These are phyloP conservation scores for Stylophora pistillata DNA, from an alignment of 64 coral and sea anemone genomes.

Conservation along the genomic window DNA sequence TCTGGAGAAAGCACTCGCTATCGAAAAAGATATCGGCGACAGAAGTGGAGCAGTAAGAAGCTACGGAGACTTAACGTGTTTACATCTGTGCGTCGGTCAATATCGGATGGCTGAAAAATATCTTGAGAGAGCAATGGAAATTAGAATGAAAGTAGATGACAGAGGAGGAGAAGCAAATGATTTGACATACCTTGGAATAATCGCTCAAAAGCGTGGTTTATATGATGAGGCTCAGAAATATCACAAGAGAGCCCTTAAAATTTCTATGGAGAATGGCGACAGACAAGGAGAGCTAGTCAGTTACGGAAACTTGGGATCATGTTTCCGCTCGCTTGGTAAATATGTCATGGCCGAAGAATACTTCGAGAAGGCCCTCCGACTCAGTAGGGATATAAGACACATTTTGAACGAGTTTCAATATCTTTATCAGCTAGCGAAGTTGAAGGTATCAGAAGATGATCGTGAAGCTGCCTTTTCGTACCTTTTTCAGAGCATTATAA, in stretches of 20 bases:
- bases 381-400: too few relatives aligned
- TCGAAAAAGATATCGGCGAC: neutral
- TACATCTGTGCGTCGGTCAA: neutral
- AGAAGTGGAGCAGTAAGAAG: neutral
- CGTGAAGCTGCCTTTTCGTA: neutral
- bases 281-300: too few relatives aligned
- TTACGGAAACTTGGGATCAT: too few relatives aligned
- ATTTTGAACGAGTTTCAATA: too few relatives aligned
- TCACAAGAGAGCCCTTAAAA: too few relatives aligned
- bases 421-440: neutral
- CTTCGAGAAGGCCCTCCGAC: too few relatives aligned
- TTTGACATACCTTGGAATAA: neutral
- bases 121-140: neutral
- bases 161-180: neutral
- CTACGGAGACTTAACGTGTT: neutral
- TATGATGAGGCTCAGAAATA: too few relatives aligned
- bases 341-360: too few relatives aligned
- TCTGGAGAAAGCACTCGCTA: neutral
- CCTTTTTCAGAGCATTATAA: neutral
- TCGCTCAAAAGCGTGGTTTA: too few relatives aligned
- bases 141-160: neutral
- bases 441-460: neutral
- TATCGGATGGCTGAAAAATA: neutral
- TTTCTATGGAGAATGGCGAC: too few relatives aligned
- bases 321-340: too few relatives aligned